phyloP scores from a whole-genome alignment of 2,888 invertebrate species.

The Chloromyia formosa region DNA sequence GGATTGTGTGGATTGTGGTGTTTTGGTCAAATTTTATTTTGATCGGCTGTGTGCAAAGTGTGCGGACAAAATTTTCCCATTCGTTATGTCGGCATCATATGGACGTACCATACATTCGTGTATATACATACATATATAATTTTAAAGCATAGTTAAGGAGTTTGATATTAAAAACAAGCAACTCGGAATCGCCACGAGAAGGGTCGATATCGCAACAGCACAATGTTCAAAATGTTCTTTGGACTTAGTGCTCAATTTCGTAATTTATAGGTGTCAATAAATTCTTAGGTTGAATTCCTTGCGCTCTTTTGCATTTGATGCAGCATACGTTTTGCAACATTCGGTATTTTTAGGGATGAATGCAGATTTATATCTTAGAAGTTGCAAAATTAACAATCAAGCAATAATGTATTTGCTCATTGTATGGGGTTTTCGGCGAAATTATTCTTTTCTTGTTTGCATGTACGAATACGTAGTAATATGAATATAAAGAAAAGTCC shows the following conservation, averaged over 20 bases:
- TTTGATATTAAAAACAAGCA: constrained; percentile 15
- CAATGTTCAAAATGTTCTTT: constrained; percentile 31
- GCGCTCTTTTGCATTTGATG: neutral
- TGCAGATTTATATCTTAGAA: too few relatives aligned
- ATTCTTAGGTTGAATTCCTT: constrained; percentile 52
- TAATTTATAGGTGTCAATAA: constrained; percentile 61
- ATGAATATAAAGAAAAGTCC: too few relatives aligned
- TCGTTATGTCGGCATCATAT: constrained; percentile 1
- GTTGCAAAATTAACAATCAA: too few relatives aligned
- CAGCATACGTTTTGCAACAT: neutral
- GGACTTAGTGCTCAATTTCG: constrained; percentile 55
- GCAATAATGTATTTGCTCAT: too few relatives aligned
- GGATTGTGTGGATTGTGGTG: constrained; percentile 31
- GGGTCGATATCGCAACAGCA: constrained; percentile 34
- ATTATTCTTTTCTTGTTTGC: too few relatives aligned
- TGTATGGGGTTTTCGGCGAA: too few relatives aligned
- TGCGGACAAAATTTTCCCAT: constrained; percentile 27
- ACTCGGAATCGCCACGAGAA: constrained; percentile 10
- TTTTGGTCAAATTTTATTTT: constrained; percentile 34
- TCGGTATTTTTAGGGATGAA: neutral
- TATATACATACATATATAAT: too few relatives aligned
- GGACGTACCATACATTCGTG: too few relatives aligned
- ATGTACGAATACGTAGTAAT: too few relatives aligned
- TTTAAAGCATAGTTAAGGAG: constrained; percentile 17
- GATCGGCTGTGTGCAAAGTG: constrained; percentile 18